Evolutionary conservation across 2,113 vertebrate genomes (phyloP).

Genomic region (Sceloporus undulatus): DNA sequence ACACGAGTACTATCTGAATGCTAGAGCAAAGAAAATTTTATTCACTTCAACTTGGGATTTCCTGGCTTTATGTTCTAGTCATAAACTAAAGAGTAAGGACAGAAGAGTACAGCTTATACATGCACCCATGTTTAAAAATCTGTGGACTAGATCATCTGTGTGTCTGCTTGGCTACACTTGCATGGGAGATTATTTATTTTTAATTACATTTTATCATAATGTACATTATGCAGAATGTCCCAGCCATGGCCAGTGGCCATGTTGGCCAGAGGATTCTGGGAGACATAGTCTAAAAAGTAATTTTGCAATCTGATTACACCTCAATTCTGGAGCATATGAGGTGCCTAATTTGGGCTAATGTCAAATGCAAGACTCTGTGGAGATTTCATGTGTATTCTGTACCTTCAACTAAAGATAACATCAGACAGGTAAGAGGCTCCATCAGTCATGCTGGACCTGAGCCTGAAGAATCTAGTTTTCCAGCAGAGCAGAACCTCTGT

Average conservation of each 20-base stretch:
- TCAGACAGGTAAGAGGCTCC: not conserved
- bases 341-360: not conserved
- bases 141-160: not conserved
- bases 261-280: no score
- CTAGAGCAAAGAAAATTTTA: not conserved
- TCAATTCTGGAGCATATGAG: not conserved
- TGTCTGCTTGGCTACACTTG: not conserved
- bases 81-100: no score
- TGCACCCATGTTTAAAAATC: not conserved
- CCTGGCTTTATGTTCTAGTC: not conserved
- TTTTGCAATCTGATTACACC: not conserved
- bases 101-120: no score
- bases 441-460: not conserved
- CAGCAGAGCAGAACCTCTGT: not conserved
- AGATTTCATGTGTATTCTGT: not conserved
- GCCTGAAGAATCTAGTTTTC: not conserved
- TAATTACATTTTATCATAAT: not conserved
- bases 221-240: no score
- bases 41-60: not conserved
- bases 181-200: not conserved
- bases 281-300: no score
- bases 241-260: no score
- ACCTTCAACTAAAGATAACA: not conserved
- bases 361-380: not conserved
- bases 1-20: not conserved